Conservation (phyloP, 2,113 vertebrate species). For the Podilymbus podiceps region DNA sequence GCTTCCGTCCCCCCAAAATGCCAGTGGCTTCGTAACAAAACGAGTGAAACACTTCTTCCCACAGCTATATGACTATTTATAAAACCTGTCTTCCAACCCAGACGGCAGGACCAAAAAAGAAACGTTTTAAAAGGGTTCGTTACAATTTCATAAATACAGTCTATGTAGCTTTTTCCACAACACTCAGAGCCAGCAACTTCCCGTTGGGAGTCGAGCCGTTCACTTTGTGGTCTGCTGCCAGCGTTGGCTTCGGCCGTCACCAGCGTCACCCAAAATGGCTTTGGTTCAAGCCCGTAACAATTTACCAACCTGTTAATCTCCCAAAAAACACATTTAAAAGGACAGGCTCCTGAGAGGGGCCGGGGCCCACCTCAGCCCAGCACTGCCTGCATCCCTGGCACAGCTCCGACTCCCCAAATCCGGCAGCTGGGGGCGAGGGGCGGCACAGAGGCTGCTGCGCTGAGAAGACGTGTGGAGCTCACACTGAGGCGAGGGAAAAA, state of each 20-base stretch:
- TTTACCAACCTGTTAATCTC: not conserved
- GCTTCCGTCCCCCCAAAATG: not conserved
- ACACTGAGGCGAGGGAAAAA: rapidly evolving
- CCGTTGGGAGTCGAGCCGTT: rapidly evolving
- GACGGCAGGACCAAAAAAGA: not conserved
- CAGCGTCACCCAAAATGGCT: not conserved
- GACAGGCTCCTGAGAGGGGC: not conserved
- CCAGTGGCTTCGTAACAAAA: not conserved
- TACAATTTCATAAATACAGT: not conserved
- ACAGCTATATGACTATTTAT: not conserved
- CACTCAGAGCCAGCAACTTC: not conserved
- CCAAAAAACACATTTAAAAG: not conserved
- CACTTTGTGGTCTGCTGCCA: not conserved
- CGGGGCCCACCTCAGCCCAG: not conserved
- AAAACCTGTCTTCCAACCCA: not conserved
- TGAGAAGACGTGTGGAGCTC: not conserved
- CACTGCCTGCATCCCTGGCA: not conserved
- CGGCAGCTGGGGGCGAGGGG: not conserved
- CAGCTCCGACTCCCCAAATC: not conserved
- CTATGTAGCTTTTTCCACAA: not conserved
- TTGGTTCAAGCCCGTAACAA: not conserved
- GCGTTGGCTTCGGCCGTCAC: not conserved
- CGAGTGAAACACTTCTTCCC: not conserved
- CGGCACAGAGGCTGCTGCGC: not conserved
- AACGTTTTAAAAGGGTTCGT: not conserved